phyloP scores from a whole-genome alignment of 2,113 vertebrate genomes.

The Cryptomyrus ogoouensis region DNA sequence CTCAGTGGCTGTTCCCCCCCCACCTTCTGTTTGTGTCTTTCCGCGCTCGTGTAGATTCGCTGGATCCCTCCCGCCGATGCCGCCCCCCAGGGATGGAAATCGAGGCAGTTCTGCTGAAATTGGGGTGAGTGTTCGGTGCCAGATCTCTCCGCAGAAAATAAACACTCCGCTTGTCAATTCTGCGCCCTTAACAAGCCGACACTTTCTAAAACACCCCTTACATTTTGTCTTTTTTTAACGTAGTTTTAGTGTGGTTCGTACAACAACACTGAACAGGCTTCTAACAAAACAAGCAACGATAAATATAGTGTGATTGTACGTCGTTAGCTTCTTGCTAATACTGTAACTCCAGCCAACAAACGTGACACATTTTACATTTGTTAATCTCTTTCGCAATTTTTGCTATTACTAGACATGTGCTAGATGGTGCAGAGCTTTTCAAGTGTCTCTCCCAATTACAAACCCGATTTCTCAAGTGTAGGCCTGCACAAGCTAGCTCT shows the following conservation, averaged over 20 bases:
- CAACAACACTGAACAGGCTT: not conserved
- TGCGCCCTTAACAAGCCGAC: not conserved
- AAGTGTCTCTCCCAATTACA: not conserved
- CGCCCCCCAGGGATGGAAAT: slow-evolving; percentile 72
- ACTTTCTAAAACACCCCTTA: not conserved
- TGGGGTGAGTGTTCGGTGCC: slow-evolving; percentile 53
- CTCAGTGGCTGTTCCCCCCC: not conserved
- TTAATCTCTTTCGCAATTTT: not conserved
- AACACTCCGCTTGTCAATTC: not conserved
- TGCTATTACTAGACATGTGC: not conserved
- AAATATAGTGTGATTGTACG: not conserved
- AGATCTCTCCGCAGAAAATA: not conserved
- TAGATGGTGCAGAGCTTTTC: not conserved
- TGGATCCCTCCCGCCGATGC: slow-evolving; percentile 68
- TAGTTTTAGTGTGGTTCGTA: not conserved
- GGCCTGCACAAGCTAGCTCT: not conserved
- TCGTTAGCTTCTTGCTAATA: not conserved
- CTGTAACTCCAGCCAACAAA: not conserved
- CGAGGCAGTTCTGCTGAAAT: slow-evolving; percentile 73
- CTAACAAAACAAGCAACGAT: not conserved
- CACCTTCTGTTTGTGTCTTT: not conserved
- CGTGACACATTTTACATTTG: not conserved
- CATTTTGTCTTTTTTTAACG: not conserved
- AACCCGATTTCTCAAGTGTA: not conserved
- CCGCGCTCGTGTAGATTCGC: slow-evolving; percentile 55